These are phyloP conservation scores for Platichthys stellatus DNA, from an alignment of 2,113 vertebrate species.

Conservation along the genomic window DNA sequence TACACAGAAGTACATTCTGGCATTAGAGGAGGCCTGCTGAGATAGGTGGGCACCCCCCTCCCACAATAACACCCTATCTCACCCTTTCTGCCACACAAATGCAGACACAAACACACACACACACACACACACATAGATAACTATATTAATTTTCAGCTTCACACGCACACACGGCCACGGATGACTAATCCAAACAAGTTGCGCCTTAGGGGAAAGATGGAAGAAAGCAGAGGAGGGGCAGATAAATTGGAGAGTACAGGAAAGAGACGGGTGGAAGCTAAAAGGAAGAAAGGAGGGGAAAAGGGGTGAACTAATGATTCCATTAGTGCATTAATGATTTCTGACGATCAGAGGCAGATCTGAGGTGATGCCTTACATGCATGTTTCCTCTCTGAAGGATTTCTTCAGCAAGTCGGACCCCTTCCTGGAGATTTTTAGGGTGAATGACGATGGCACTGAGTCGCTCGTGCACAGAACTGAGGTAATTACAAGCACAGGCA, in stretches of 20 bases:
- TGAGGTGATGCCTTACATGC: slow-evolving; percentile 34
- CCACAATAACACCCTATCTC: slow-evolving; percentile 50
- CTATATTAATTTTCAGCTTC: slow-evolving; percentile 72
- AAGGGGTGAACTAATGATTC: slow-evolving; percentile 48
- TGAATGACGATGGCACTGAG: slow-evolving; percentile 96
- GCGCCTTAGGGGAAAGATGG: slow-evolving; percentile 55
- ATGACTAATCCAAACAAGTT: slow-evolving; percentile 77
- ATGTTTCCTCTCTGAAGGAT: slow-evolving; percentile 85
- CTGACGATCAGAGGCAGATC: slow-evolving; percentile 42
- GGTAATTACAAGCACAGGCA: slow-evolving; percentile 74
- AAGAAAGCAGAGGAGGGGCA: slow-evolving; percentile 39
- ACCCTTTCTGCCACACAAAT: slow-evolving; percentile 28
- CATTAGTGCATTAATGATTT: slow-evolving; percentile 59
- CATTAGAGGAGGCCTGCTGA: slow-evolving; percentile 50
- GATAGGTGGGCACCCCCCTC: slow-evolving; percentile 43
- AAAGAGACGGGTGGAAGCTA: slow-evolving; percentile 38
- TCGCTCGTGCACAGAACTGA: slow-evolving; percentile 98
- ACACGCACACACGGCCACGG: slow-evolving; percentile 37
- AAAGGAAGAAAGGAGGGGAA: slow-evolving; percentile 30
- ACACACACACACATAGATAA: slow-evolving; percentile 60
- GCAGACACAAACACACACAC: background rate
- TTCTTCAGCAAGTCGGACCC: slow-evolving; percentile 99
- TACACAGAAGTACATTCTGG: slow-evolving; percentile 36
- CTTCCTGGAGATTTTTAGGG: slow-evolving; percentile 96
- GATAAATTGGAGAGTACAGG: slow-evolving; percentile 52